Conservation (phyloP, 2,113 vertebrate species). For the Takifugu flavidus region DNA sequence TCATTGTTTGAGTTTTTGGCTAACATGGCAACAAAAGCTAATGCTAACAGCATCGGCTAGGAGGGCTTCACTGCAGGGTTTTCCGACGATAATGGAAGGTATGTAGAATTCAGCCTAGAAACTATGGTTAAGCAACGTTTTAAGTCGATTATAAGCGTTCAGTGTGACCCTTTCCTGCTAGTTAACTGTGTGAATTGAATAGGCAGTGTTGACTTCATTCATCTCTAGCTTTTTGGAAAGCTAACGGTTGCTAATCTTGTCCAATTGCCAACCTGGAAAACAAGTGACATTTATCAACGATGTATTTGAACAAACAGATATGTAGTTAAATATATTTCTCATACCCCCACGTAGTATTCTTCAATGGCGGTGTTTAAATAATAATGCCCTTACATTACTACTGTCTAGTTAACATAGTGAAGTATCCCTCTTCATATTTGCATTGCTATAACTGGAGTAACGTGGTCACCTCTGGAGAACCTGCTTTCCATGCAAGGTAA, state of each 20-base stretch:
- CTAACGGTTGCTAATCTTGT: constrained; percentile 8
- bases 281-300: too few relatives aligned
- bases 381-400: too few relatives aligned
- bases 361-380: too few relatives aligned
- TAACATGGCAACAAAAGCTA: constrained; percentile 65
- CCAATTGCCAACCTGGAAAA: not conserved
- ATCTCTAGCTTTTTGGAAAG: constrained; percentile 43
- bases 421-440: too few relatives aligned
- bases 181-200: constrained; percentile 13
- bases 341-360: too few relatives aligned
- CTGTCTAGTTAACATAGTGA: too few relatives aligned
- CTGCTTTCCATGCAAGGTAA: not conserved
- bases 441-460: too few relatives aligned
- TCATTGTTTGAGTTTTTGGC: constrained; percentile 72
- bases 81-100: constrained; percentile 32
- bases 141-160: not conserved
- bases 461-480: not conserved
- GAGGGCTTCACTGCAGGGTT: not conserved
- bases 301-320: too few relatives aligned
- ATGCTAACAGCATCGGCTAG: constrained; percentile 34
- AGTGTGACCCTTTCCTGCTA: not conserved
- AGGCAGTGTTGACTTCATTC: constrained; percentile 24
- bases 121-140: not conserved
- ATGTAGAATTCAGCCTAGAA: not conserved
- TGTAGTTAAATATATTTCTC: too few relatives aligned